phyloP scores from a whole-genome alignment of 2,888 invertebrate genomes.

The Salpingus planirostris region DNA sequence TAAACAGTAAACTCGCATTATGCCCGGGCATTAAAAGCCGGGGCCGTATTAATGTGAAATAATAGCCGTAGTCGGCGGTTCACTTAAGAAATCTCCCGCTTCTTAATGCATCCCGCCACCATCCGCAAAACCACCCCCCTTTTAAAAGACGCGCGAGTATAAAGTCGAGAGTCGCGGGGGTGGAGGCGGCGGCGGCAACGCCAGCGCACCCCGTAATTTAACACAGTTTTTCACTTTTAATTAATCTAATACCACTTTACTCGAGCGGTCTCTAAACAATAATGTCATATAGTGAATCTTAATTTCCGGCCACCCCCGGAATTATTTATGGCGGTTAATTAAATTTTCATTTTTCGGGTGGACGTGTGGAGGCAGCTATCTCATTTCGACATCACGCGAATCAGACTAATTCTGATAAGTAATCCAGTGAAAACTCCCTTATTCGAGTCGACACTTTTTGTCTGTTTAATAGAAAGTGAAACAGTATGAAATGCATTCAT shows the following conservation, averaged over 20 bases:
- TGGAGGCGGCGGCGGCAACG: too few relatives aligned
- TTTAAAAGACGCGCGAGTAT: too few relatives aligned
- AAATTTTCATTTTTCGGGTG: constrained; percentile 44
- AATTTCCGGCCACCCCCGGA: constrained; percentile 34
- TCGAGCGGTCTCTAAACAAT: constrained; percentile 38
- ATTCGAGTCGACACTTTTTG: too few relatives aligned
- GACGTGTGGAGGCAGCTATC: too few relatives aligned
- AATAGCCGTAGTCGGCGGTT: constrained; percentile 29
- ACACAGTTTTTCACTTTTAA: constrained; percentile 43
- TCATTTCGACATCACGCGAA: too few relatives aligned
- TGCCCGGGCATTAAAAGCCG: constrained; percentile 27
- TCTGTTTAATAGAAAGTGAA: too few relatives aligned
- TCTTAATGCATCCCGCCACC: too few relatives aligned
- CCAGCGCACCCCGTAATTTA: constrained; percentile 32
- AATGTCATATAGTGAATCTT: constrained; percentile 42
- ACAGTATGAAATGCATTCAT: too few relatives aligned
- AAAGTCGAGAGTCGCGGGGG: too few relatives aligned
- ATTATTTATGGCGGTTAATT: constrained; percentile 42
- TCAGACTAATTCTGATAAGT: too few relatives aligned
- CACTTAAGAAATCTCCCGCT: constrained; percentile 30
- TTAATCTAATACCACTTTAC: constrained; percentile 42
- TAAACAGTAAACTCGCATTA: constrained; percentile 36
- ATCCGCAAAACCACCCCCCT: too few relatives aligned
- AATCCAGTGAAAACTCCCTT: too few relatives aligned
- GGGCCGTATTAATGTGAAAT: constrained; percentile 31